These are phyloP conservation scores for Beris chalybata DNA, from an alignment of 2,888 invertebrate species.

Conservation along the genomic window DNA sequence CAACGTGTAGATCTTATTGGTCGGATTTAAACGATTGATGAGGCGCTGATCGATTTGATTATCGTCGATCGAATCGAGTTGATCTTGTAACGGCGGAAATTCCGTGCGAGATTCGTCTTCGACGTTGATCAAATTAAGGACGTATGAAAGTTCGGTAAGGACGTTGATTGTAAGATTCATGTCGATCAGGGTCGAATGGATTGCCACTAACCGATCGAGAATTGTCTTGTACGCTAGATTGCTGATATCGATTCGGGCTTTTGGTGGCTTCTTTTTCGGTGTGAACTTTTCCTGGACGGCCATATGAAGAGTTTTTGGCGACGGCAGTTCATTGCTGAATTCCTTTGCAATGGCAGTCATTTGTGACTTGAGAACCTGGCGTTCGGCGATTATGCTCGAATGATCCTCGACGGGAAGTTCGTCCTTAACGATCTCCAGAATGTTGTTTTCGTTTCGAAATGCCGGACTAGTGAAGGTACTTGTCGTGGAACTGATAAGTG, in stretches of 20 bases:
- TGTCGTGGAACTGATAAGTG: conserved; percentile 38
- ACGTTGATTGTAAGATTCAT: conserved; percentile 52
- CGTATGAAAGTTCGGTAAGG: conserved; percentile 51
- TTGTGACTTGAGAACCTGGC: conserved; percentile 47
- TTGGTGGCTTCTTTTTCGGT: not conserved
- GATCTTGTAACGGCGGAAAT: not conserved
- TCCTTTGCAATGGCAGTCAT: conserved; percentile 48
- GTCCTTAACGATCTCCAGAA: conserved; percentile 47
- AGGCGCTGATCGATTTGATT: conserved; percentile 31
- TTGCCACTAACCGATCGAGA: conserved; percentile 47
- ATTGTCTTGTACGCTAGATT: conserved; percentile 42
- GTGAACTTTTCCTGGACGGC: conserved; percentile 2
- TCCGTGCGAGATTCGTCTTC: not conserved
- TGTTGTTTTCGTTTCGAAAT: conserved; percentile 54
- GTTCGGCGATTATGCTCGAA: conserved; percentile 47
- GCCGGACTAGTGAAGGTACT: conserved; percentile 44
- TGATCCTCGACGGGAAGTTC: conserved; percentile 49
- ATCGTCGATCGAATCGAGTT: conserved; percentile 27
- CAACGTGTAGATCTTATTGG: conserved; percentile 47
- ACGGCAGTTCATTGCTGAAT: conserved; percentile 43
- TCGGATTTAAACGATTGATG: conserved; percentile 21
- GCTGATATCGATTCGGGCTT: conserved; percentile 42
- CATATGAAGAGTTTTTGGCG: conserved; percentile 14
- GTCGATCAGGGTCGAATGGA: conserved; percentile 52
- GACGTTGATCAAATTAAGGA: conserved; percentile 48